A percentile compares a stretch with the other conserved stretches of the same genome.
These are phyloP conservation scores for Lepus timidus DNA, from an alignment of 2,113 vertebrate species.

Conservation along the genomic window DNA sequence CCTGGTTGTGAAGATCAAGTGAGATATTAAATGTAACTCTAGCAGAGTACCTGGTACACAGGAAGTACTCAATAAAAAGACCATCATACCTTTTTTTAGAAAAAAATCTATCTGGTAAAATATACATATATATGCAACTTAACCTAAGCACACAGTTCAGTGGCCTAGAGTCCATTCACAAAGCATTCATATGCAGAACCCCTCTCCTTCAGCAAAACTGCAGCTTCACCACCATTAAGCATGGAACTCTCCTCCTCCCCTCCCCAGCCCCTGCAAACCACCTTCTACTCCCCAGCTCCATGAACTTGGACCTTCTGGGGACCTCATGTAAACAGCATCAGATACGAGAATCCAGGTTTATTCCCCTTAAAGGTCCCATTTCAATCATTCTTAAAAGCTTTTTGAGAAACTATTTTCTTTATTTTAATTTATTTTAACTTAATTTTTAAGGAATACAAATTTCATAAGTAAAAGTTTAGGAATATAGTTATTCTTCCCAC, in stretches of 20 bases:
- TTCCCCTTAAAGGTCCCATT: neutral
- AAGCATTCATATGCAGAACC: neutral
- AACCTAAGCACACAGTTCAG: neutral
- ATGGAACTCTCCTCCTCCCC: neutral
- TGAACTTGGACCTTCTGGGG: neutral
- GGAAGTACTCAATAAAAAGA: slow-evolving; percentile 1
- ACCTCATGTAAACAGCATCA: neutral
- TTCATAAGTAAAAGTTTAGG: too few species aligned
- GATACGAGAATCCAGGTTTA: neutral
- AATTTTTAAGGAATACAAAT: too few species aligned
- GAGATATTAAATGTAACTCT: neutral
- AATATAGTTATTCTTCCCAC: too few species aligned
- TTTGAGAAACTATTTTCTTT: slow-evolving; percentile 16
- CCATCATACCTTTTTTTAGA: neutral
- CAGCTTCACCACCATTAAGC: neutral
- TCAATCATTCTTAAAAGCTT: neutral
- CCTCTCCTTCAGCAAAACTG: neutral
- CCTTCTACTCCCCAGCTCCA: neutral
- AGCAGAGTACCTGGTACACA: neutral
- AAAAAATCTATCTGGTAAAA: neutral
- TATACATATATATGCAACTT: neutral
- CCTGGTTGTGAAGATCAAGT: neutral
- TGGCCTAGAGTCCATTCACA: neutral
- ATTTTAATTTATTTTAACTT: too few species aligned
- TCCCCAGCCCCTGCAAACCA: neutral